Evolutionary conservation across 1,140 invertebrate species (phyloP).

Genomic region (Oryctes rhinoceros): DNA sequence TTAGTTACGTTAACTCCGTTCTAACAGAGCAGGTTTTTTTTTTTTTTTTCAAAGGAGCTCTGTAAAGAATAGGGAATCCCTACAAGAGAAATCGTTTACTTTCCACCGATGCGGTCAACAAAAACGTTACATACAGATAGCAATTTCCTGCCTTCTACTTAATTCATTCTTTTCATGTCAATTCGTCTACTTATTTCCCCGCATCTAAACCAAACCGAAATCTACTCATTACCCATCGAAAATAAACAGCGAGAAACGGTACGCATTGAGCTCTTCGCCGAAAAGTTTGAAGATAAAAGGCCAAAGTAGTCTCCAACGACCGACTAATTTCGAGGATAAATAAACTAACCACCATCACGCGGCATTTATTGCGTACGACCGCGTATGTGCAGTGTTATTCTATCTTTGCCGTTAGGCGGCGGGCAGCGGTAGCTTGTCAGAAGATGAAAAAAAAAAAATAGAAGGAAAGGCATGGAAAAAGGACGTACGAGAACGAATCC

Average conservation of each 20-base stretch:
- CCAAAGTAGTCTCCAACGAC: background rate
- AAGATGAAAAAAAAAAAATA: background rate
- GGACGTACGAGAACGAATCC: background rate
- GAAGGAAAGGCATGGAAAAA: background rate
- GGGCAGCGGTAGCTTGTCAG: background rate
- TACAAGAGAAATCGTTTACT: too few relatives aligned
- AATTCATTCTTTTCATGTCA: too few relatives aligned
- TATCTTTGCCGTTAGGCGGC: background rate
- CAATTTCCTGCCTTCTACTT: too few relatives aligned
- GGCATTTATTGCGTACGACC: background rate
- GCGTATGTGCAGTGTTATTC: background rate
- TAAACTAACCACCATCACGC: conserved; percentile 6
- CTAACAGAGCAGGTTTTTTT: too few relatives aligned
- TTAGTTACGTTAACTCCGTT: too few relatives aligned
- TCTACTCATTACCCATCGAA: conserved; percentile 9
- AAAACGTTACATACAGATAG: too few relatives aligned
- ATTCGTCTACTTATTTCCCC: background rate
- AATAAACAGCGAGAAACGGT: background rate
- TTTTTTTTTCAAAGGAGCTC: too few relatives aligned
- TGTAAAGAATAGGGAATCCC: too few relatives aligned
- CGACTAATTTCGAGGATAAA: conserved; percentile 10
- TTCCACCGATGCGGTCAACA: too few relatives aligned
- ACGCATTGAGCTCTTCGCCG: background rate
- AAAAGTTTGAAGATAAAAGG: conserved; percentile 18
- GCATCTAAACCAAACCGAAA: background rate